These are phyloP conservation scores for Drosophila murphyi DNA, from an alignment of 1,140 invertebrate genomes.

Conservation along the genomic window DNA sequence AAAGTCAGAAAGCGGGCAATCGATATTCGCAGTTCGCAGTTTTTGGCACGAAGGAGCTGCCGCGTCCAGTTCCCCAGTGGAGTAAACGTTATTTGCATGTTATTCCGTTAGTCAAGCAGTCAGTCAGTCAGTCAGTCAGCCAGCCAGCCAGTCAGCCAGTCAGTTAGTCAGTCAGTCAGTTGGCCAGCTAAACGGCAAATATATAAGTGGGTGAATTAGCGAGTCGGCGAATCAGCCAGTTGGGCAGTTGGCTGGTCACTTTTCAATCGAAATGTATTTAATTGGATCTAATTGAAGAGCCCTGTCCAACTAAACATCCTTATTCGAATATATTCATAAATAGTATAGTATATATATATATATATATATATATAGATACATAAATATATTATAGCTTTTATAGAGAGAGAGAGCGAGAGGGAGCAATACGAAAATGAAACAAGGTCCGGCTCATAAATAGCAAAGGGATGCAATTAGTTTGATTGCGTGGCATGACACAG, in stretches of 20 bases:
- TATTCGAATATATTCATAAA: background rate
- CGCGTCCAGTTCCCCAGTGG: constrained; percentile 13
- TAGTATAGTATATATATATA: background rate
- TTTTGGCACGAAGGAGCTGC: constrained; percentile 35
- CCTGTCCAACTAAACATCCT: constrained; percentile 21
- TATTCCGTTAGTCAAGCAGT: constrained; percentile 23
- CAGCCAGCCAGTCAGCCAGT: background rate
- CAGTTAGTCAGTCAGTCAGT: constrained; percentile 3
- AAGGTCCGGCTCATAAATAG: constrained; percentile 26
- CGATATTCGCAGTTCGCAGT: constrained; percentile 46
- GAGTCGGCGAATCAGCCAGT: background rate
- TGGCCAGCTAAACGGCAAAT: background rate
- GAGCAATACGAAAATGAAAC: background rate
- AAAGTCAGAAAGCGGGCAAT: constrained; percentile 37
- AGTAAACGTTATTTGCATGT: constrained; percentile 32
- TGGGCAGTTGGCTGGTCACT: background rate
- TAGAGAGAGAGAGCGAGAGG: too few relatives aligned
- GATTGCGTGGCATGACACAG: constrained; percentile 34
- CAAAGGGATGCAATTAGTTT: constrained; percentile 45
- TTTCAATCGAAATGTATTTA: constrained; percentile 40
- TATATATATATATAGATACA: constrained; percentile 5
- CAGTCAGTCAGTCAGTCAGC: constrained; percentile 3
- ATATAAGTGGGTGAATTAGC: constrained; percentile 5
- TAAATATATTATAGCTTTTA: background rate
- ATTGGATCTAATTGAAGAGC: constrained; percentile 39